A percentile compares a stretch with the other conserved stretches of the same genome.
phyloP scores from a whole-genome alignment of 2,888 invertebrate species.

The Lepidochrysops patricia region DNA sequence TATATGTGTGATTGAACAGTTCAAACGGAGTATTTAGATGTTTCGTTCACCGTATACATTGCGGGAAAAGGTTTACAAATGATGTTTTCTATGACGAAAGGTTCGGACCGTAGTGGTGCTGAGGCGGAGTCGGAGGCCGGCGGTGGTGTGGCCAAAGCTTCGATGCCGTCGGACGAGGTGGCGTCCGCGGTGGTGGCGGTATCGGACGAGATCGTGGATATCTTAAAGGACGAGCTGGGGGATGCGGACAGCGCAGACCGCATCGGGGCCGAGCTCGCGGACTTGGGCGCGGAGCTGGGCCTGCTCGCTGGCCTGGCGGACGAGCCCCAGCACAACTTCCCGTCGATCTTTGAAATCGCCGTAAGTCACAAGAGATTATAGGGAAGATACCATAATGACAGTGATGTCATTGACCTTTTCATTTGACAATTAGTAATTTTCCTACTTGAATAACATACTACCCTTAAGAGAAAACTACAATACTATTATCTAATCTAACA shows the following conservation, averaged over 20 bases:
- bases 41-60: constrained; percentile 54
- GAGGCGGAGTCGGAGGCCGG: constrained; percentile 51
- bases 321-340: constrained; percentile 54
- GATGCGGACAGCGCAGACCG: constrained; percentile 59
- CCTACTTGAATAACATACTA: neutral
- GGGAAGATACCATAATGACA: constrained; percentile 12
- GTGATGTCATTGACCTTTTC: constrained; percentile 25
- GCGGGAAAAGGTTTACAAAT: constrained; percentile 58
- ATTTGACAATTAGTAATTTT: constrained; percentile 8
- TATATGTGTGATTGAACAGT: constrained; percentile 52
- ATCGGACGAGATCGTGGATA: constrained; percentile 66
- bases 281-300: constrained; percentile 61
- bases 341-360: constrained; percentile 62
- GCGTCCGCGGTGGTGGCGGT: constrained; percentile 61
- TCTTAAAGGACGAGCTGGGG: constrained; percentile 61
- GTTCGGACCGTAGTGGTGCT: constrained; percentile 52
- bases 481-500: neutral
- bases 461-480: neutral
- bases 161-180: constrained; percentile 53
- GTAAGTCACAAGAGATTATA: constrained; percentile 49
- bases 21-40: constrained; percentile 63
- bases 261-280: constrained; percentile 60
- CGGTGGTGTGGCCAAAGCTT: constrained; percentile 44
- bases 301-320: constrained; percentile 61
- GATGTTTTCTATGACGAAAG: constrained; percentile 70